Conservation (phyloP, 2,113 vertebrate species). For the Felis chaus region DNA sequence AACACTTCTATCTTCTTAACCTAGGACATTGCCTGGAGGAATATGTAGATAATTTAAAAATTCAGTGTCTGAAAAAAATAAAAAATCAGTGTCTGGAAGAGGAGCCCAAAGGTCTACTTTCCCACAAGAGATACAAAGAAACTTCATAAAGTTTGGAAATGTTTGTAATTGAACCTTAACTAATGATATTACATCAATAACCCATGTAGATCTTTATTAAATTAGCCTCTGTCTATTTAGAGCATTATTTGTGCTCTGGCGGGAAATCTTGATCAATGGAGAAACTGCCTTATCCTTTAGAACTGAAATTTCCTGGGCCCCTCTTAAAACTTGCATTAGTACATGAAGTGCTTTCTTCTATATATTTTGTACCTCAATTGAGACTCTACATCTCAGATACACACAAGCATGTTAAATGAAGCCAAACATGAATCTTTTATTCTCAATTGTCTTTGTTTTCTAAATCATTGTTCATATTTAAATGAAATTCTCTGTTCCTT, state of each 20-base stretch:
- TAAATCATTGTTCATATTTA: constrained; percentile 61
- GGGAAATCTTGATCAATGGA: background rate
- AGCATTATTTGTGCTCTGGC: constrained; percentile 9
- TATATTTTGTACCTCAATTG: background rate
- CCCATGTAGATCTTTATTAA: background rate
- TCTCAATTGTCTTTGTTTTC: constrained; percentile 59
- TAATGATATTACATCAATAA: background rate
- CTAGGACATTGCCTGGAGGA: background rate
- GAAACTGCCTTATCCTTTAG: constrained; percentile 18
- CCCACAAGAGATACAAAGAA: background rate
- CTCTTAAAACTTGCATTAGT: background rate
- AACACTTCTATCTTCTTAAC: background rate
- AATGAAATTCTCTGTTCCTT: constrained; percentile 55
- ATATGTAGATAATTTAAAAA: background rate
- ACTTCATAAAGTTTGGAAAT: background rate
- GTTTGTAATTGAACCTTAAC: constrained; percentile 34
- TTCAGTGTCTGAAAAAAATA: background rate
- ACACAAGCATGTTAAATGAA: constrained; percentile 43
- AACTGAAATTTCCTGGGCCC: background rate
- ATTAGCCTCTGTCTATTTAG: background rate
- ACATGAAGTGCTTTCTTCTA: background rate
- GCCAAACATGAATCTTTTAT: constrained; percentile 17
- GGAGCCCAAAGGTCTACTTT: background rate
- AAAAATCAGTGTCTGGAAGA: background rate
- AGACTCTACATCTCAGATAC: background rate